These are phyloP conservation scores for Talpa occidentalis DNA, from an alignment of 2,113 vertebrate species.

Conservation along the genomic window DNA sequence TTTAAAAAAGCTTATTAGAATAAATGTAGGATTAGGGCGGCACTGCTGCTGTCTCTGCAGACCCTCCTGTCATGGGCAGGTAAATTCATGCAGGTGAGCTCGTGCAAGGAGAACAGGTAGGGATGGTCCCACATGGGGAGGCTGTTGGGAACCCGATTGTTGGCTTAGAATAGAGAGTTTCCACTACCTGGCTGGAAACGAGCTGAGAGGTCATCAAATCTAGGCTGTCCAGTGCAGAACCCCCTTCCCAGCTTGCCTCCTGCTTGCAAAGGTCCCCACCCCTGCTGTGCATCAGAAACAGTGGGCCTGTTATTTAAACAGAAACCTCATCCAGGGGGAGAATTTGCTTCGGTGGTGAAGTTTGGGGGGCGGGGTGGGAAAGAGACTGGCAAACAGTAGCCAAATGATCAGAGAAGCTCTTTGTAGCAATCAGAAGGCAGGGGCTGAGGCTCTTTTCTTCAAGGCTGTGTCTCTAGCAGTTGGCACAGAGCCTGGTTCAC, in stretches of 20 bases:
- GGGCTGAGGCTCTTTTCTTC: not conserved
- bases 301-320: not conserved
- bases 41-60: not conserved
- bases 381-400: not conserved
- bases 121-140: too few species aligned
- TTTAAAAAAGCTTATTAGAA: constrained; percentile 45
- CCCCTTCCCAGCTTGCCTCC: not conserved
- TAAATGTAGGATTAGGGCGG: not conserved
- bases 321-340: not conserved
- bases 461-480: not conserved
- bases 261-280: not conserved
- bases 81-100: too few species aligned
- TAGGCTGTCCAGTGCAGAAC: not conserved
- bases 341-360: not conserved
- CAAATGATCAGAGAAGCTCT: not conserved
- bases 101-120: too few species aligned
- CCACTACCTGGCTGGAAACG: accelerated
- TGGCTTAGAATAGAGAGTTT: not conserved
- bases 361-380: not conserved
- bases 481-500: not conserved
- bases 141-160: not conserved
- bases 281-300: not conserved
- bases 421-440: not conserved
- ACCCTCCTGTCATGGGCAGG: too few species aligned
- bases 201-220: not conserved